Base-by-base conservation (phyloP, 2,888 invertebrate genomes). In the Papilio gigon region DNA sequence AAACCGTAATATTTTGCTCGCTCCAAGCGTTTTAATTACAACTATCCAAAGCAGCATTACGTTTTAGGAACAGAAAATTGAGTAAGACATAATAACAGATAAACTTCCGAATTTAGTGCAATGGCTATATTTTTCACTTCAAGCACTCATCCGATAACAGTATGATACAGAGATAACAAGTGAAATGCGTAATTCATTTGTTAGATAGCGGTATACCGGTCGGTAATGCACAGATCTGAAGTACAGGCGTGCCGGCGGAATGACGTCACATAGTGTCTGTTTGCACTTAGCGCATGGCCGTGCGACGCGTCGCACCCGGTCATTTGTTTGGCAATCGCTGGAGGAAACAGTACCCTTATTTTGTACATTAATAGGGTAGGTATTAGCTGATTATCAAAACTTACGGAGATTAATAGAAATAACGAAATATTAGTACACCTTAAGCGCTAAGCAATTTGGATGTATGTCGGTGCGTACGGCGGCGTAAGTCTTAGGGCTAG, bases 101-200 rank as follows among this genome's bases (percentile, higher is more conserved):
- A 47, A 47, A 47, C 22, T 4, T 47, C 47, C 14, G 8, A 53
- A 53, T 27, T n/a, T 27, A 27, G 53, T 50, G 50, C 50, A 50
- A 12, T 40, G 4, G n/a, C 27, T 53, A 53, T 53, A 14, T 27
- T 53, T 27, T 53, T 25, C 53, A 53, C 53, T 53, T 27, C 27
- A 53, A 53, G 27, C 11, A 53, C 53, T 61, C n/a, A 59, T 37
- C 22, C 37, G 59, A 37, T 37, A 22, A 11, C 17, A 37, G 9
- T 11, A 4, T 35, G 12, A 25, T 50, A 50, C 14, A 33, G 20
- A 22, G 58, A 58, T 59, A 59, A 20, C 22, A 37, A 35, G n/a
- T 37, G 20, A 37, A 37, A 59, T 22, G 59, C 59, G 59, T 37
- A 59, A 59, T 59, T 17, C 59, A 59, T 59, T 60, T 20, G 20